These are phyloP conservation scores for Alcis repandata DNA, from an alignment of 2,888 invertebrate species.

Conservation along the genomic window DNA sequence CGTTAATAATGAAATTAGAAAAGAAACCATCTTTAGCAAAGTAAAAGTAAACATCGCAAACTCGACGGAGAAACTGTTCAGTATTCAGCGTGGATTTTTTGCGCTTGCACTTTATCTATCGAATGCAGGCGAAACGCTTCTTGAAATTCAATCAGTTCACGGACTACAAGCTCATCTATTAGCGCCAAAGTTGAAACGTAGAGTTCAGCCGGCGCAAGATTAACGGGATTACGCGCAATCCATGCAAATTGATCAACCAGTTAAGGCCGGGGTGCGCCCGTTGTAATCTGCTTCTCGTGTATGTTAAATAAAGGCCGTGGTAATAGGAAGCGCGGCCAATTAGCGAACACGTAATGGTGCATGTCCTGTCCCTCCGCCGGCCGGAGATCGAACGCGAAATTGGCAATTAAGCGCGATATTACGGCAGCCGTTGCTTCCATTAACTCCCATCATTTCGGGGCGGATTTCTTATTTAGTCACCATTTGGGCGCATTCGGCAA, in stretches of 20 bases:
- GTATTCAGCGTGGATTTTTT: slow-evolving; percentile 35
- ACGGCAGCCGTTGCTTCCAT: slow-evolving; percentile 55
- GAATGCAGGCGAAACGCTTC: slow-evolving; percentile 24
- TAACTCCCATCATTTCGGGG: slow-evolving; percentile 48
- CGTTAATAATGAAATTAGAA: slow-evolving; percentile 7
- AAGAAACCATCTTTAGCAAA: slow-evolving; percentile 2
- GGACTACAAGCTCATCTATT: slow-evolving; percentile 27
- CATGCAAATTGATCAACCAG: slow-evolving; percentile 31
- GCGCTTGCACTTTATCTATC: slow-evolving; percentile 28
- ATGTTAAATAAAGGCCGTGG: slow-evolving; percentile 49
- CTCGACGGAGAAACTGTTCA: slow-evolving; percentile 23
- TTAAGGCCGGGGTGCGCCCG: slow-evolving; percentile 1
- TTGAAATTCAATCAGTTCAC: slow-evolving; percentile 35
- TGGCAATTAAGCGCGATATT: slow-evolving; percentile 78
- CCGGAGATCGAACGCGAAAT: slow-evolving; percentile 81
- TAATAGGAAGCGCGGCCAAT: slow-evolving; percentile 60
- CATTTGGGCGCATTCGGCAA: slow-evolving; percentile 42
- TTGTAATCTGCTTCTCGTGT: slow-evolving; percentile 31
- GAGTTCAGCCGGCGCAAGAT: slow-evolving; percentile 19
- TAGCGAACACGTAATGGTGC: slow-evolving; percentile 62
- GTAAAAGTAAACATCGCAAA: slow-evolving; percentile 1
- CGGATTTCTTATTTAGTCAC: slow-evolving; percentile 50
- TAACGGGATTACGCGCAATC: slow-evolving; percentile 32
- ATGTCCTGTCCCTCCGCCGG: slow-evolving; percentile 59
- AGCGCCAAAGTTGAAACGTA: slow-evolving; percentile 17